Evolutionary conservation across 2,113 vertebrate species (phyloP).

Genomic region (Leiothrix lutea): DNA sequence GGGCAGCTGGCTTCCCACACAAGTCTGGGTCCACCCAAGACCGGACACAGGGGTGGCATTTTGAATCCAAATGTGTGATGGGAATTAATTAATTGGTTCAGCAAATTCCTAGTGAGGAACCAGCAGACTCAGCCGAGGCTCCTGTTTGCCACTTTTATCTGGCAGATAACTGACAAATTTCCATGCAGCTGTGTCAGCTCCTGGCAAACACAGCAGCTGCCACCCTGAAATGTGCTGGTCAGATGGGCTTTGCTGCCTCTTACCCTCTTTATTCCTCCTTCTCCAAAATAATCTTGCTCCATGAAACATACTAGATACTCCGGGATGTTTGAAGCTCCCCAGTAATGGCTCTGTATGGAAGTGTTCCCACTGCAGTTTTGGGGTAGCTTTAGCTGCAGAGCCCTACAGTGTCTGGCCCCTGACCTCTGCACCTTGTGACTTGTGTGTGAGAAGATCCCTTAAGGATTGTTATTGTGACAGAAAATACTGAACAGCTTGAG

Average conservation of each 20-base stretch:
- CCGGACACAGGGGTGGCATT: background rate
- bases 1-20: background rate
- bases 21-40: background rate
- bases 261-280: background rate
- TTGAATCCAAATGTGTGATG: background rate
- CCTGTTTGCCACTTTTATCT: background rate
- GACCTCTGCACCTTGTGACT: background rate
- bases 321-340: background rate
- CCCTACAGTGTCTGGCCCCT: background rate
- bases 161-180: background rate
- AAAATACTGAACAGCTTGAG: background rate
- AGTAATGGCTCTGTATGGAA: background rate
- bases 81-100: background rate
- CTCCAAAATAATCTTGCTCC: background rate
- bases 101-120: background rate
- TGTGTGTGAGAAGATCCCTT: background rate
- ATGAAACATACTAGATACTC: background rate
- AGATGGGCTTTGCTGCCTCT: rapidly evolving
- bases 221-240: background rate
- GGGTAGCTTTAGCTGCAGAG: background rate
- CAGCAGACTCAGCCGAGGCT: background rate
- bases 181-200: background rate
- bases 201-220: background rate
- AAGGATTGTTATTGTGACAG: background rate
- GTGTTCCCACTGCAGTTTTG: background rate